Conservation (phyloP, 2,797 vertebrate species). For the Falco naumanni region DNA sequence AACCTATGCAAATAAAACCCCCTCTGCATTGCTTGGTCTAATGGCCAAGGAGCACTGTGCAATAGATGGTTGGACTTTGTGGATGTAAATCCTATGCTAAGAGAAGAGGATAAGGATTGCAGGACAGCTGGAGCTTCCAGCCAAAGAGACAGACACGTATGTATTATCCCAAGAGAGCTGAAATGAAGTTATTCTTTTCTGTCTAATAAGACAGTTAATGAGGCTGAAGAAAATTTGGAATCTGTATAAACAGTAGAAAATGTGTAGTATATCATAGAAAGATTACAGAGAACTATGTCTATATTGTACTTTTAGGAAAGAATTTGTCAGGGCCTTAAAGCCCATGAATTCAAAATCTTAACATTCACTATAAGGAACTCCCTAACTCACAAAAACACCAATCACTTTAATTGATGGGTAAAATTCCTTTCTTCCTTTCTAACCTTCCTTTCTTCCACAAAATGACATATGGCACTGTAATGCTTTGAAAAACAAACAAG, state of each 20-base stretch:
- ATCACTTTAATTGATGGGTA: not conserved
- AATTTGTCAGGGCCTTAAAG: not conserved
- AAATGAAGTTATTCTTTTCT: not conserved
- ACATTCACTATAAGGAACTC: not conserved
- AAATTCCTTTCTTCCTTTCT: not conserved
- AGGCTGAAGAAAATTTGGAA: not conserved
- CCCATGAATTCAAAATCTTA: not conserved
- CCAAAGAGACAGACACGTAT: not conserved
- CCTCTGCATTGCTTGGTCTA: not conserved
- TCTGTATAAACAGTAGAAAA: not conserved
- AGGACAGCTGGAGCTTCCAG: not conserved
- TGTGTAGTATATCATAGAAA: accelerated
- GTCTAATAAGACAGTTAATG: not conserved
- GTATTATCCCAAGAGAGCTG: not conserved
- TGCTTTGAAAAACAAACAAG: not conserved
- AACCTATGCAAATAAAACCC: not conserved
- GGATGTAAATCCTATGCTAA: not conserved
- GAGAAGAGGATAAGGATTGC: not conserved
- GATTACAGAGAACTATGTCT: not conserved
- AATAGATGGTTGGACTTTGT: not conserved
- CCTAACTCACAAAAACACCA: accelerated
- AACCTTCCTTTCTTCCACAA: not conserved
- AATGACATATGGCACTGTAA: not conserved
- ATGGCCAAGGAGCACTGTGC: not conserved
- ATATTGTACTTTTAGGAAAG: not conserved